Conservation (phyloP, 2,797 vertebrate genomes). For the Coluber constrictor region DNA sequence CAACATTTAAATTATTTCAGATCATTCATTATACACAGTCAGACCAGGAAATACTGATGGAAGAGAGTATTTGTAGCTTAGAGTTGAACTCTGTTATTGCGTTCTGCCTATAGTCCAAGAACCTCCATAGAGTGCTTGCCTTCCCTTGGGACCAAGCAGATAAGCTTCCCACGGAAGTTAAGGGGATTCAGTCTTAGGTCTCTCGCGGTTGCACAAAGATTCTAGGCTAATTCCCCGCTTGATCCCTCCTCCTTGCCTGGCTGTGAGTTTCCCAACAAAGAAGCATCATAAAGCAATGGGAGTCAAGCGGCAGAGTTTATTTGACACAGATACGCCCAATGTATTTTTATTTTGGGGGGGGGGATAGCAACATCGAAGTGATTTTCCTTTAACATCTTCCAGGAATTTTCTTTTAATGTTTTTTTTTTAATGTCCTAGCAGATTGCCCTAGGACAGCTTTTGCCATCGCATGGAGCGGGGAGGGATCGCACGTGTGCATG, state of each 20-base stretch:
- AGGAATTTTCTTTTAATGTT: not conserved
- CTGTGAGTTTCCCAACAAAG: not conserved
- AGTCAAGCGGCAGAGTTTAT: not conserved
- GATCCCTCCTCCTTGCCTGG: not conserved
- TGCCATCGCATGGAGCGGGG: too few relatives aligned
- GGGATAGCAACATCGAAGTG: not conserved
- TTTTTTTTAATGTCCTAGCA: too few relatives aligned
- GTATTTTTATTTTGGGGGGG: not conserved
- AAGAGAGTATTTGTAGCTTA: not conserved
- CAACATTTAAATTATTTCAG: conserved; percentile 20
- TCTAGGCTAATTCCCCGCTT: not conserved
- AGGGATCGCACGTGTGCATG: too few relatives aligned
- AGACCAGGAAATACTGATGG: not conserved
- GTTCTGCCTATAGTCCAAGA: not conserved
- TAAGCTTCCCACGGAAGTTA: not conserved
- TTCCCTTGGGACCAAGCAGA: not conserved
- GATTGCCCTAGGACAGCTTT: not conserved
- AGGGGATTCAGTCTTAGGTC: not conserved
- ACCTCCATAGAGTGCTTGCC: not conserved
- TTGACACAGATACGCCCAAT: not conserved
- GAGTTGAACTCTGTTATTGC: not conserved
- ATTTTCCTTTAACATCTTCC: not conserved
- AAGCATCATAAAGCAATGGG: not conserved
- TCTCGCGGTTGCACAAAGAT: not conserved
- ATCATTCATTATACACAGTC: not conserved